Evolutionary conservation across 2,113 vertebrate species (phyloP).

Genomic region (Brachypodius melanocephalos): DNA sequence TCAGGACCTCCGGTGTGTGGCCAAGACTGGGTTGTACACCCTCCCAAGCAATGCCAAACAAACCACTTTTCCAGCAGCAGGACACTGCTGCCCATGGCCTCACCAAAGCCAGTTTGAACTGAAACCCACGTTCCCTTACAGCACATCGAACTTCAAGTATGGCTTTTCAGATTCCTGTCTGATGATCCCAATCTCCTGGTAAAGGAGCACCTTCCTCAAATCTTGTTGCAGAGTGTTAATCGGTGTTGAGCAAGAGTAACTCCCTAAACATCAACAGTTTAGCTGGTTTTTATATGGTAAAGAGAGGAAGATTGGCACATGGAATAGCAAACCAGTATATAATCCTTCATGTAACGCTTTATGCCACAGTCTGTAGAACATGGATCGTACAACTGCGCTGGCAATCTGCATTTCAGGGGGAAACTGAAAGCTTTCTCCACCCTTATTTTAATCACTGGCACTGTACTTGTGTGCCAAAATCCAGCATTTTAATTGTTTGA

Average conservation of each 20-base stretch:
- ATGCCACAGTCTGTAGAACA: neutral
- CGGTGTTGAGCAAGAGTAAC: neutral
- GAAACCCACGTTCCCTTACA: accelerated
- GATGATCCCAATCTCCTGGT: neutral
- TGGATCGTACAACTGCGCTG: accelerated
- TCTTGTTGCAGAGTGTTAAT: neutral
- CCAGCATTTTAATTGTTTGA: neutral
- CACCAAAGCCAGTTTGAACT: neutral
- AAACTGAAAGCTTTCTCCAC: neutral
- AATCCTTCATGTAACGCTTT: neutral
- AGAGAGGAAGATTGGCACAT: neutral
- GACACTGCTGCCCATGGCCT: neutral
- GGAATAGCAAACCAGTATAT: neutral
- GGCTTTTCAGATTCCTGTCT: neutral
- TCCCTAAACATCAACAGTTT: neutral
- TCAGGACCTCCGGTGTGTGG: neutral
- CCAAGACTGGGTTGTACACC: neutral
- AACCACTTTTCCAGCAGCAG: neutral
- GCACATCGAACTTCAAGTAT: neutral
- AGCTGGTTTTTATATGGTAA: neutral
- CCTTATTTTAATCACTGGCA: neutral
- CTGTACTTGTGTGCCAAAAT: neutral
- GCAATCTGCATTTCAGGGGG: neutral
- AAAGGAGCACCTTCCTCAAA: neutral
- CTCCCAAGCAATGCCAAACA: neutral